A percentile compares a stretch with the other conserved stretches of the same genome.
These are phyloP conservation scores for Noctua janthe DNA, from an alignment of 2,888 invertebrate species.

Conservation along the genomic window DNA sequence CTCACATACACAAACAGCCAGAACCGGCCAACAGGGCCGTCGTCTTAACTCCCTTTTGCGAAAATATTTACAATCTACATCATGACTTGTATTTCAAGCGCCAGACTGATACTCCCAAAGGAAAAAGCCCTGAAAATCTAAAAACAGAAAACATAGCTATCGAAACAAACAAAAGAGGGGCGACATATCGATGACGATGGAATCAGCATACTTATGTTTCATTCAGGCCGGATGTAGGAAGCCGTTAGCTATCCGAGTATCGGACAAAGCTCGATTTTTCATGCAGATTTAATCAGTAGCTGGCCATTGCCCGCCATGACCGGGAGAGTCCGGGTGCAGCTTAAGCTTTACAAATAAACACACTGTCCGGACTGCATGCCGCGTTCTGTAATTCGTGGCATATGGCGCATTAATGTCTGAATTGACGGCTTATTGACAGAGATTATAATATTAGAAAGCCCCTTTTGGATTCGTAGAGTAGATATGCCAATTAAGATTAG, in stretches of 20 bases:
- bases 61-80: background rate
- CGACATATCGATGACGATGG: slow-evolving; percentile 62
- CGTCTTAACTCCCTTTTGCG: background rate
- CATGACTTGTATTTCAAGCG: background rate
- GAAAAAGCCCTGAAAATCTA: slow-evolving; percentile 15
- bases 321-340: slow-evolving; percentile 21
- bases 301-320: slow-evolving; percentile 62
- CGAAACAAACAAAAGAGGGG: slow-evolving; percentile 62
- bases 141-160: slow-evolving; percentile 32
- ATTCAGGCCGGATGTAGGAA: slow-evolving; percentile 78
- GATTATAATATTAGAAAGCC: slow-evolving; percentile 56
- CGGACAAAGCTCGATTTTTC: slow-evolving; percentile 83
- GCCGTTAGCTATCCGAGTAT: slow-evolving; percentile 75
- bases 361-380: slow-evolving; percentile 56
- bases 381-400: slow-evolving; percentile 68
- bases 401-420: slow-evolving; percentile 70
- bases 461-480: slow-evolving; percentile 40
- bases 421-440: slow-evolving; percentile 54
- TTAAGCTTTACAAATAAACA: slow-evolving; percentile 71
- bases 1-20: no score
- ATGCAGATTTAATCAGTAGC: slow-evolving; percentile 86
- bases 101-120: background rate
- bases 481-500: slow-evolving; percentile 61
- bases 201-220: slow-evolving; percentile 80
- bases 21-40: no score